A percentile compares a stretch with the other conserved stretches of the same genome.
Evolutionary conservation across 2,888 invertebrate species (phyloP).

Genomic region (Dicyrtoma fusca): DNA sequence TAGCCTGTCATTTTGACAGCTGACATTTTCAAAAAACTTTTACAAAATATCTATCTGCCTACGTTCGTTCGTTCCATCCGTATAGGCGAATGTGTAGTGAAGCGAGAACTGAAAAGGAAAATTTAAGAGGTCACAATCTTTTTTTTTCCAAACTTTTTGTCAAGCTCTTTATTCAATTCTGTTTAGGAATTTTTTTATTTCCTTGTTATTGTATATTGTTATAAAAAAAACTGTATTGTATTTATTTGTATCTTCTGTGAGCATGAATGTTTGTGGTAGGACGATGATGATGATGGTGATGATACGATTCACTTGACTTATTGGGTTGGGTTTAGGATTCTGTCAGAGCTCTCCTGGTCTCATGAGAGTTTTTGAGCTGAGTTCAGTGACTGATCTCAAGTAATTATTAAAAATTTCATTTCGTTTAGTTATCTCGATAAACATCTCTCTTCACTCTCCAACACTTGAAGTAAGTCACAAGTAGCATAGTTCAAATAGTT

Average conservation of each 20-base stretch:
- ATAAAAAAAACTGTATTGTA: background rate
- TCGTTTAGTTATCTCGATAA: background rate
- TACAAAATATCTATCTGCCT: background rate
- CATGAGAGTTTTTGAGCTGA: background rate
- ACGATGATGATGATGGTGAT: background rate
- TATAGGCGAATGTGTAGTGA: background rate
- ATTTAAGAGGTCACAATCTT: slow-evolving; percentile 11
- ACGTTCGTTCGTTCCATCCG: background rate
- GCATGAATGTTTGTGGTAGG: no score
- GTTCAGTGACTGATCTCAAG: slow-evolving; percentile 5
- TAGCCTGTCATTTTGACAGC: slow-evolving; percentile 23
- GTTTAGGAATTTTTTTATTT: background rate
- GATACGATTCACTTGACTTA: no score
- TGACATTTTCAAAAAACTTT: slow-evolving; percentile 14
- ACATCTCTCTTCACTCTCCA: no score
- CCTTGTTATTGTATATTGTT: background rate
- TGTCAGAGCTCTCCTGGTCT: no score
- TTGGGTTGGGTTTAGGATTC: no score
- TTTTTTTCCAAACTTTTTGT: no score
- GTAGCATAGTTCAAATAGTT: no score
- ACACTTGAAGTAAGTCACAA: no score
- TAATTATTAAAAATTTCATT: background rate
- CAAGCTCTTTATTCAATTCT: background rate
- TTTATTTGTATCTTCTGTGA: background rate
- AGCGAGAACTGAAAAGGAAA: slow-evolving; percentile 16